Conservation (phyloP, 2,888 invertebrate genomes). For the Coecobrya sp. region DNA sequence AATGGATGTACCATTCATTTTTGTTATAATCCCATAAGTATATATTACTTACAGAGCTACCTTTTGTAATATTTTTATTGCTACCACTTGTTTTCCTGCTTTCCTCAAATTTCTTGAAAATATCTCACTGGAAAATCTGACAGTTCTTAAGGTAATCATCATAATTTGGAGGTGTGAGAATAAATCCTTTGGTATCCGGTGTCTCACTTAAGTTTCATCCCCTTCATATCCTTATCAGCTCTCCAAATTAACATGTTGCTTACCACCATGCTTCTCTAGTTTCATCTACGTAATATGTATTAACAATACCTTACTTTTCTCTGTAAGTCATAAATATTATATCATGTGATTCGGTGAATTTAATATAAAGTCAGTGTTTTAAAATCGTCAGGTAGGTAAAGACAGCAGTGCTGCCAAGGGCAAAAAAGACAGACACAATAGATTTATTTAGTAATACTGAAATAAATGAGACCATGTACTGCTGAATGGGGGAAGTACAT, state of each 20-base stretch:
- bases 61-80: not conserved
- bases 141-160: slow-evolving; percentile 73
- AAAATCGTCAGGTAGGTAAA: slow-evolving; percentile 18
- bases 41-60: not conserved
- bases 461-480: slow-evolving; percentile 13
- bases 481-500: too few species aligned
- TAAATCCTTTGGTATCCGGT: slow-evolving; percentile 75
- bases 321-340: too few species aligned
- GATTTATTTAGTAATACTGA: slow-evolving; percentile 34
- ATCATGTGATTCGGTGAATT: too few species aligned
- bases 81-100: not conserved
- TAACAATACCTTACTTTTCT: not conserved
- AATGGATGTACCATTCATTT: not conserved
- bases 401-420: not conserved
- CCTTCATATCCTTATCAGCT: slow-evolving; percentile 38
- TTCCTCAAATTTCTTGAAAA: slow-evolving; percentile 43
- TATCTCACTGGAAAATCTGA: slow-evolving; percentile 64
- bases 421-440: slow-evolving; percentile 11
- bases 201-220: slow-evolving; percentile 69
- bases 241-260: slow-evolving; percentile 68
- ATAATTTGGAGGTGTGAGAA: slow-evolving; percentile 78
- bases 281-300: not conserved
- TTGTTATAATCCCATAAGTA: not conserved
- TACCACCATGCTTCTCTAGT: not conserved
- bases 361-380: slow-evolving; percentile 67